Percentiles rank a stretch among this genome's conserved stretches.
phyloP scores from a whole-genome alignment of 1,140 invertebrate species.

The Tribolium madens region DNA sequence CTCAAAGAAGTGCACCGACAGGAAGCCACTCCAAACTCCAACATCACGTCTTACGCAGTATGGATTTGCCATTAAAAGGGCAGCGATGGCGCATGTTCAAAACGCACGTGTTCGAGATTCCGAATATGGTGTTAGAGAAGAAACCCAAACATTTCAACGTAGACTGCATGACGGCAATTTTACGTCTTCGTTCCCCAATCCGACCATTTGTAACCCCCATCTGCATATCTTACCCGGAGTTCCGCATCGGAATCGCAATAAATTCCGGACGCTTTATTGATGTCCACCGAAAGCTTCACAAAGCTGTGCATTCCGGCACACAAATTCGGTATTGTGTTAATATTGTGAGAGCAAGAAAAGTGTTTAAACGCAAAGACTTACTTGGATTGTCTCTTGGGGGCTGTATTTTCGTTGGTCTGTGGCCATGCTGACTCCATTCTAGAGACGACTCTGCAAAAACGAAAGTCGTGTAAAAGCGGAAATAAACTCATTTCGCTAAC shows the following conservation, averaged over 20 bases:
- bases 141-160: conserved; percentile 6
- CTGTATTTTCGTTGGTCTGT: conserved; percentile 55
- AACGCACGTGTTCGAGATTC: conserved; percentile 58
- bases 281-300: background rate
- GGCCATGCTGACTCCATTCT: conserved; percentile 51
- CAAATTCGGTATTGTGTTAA: too few species aligned
- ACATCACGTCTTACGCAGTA: conserved; percentile 50
- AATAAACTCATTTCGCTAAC: background rate
- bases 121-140: conserved; percentile 39
- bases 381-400: conserved; percentile 58
- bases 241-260: conserved; percentile 31
- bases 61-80: conserved; percentile 63
- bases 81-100: conserved; percentile 52
- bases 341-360: background rate
- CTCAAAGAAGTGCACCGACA: conserved; percentile 1
- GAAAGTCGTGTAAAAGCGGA: background rate
- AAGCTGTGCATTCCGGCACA: too few species aligned
- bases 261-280: conserved; percentile 1
- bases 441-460: conserved; percentile 43
- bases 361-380: conserved; percentile 39
- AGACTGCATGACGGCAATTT: conserved; percentile 52
- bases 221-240: conserved; percentile 11
- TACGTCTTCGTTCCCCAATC: conserved; percentile 29
- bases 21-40: background rate
- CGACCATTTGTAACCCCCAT: background rate